Percentiles rank a stretch among this genome's conserved stretches.
phyloP scores from a whole-genome alignment of 2,888 invertebrate species.

The Halictus ligatus region DNA sequence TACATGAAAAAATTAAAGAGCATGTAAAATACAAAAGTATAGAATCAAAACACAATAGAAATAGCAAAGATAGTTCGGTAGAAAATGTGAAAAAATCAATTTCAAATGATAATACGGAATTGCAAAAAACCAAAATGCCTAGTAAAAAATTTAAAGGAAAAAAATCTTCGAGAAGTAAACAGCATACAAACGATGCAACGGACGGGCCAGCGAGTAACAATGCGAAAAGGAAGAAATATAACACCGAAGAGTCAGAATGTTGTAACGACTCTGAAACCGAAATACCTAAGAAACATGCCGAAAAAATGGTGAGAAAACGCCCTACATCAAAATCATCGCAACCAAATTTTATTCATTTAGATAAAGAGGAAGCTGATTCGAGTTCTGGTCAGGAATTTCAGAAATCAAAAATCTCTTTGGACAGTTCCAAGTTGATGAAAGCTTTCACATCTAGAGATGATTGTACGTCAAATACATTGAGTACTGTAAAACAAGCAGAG shows the following conservation, averaged over 20 bases:
- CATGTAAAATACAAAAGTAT: too few species aligned
- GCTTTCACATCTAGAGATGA: not conserved
- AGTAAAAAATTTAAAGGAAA: not conserved
- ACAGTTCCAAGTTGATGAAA: slow-evolving; percentile 23
- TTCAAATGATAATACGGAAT: not conserved
- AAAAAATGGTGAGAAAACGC: not conserved
- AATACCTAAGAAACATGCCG: not conserved
- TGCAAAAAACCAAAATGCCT: not conserved
- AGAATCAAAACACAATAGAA: not conserved
- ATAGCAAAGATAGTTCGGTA: not conserved
- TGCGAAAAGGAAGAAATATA: not conserved
- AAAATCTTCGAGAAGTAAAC: not conserved
- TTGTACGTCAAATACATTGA: slow-evolving; percentile 23
- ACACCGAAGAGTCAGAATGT: not conserved
- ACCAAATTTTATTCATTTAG: not conserved
- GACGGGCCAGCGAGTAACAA: not conserved
- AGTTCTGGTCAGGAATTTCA: slow-evolving; percentile 76
- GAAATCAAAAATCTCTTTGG: slow-evolving; percentile 35
- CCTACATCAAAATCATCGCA: not conserved
- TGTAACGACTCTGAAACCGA: not conserved
- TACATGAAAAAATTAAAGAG: not conserved
- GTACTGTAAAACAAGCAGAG: slow-evolving; percentile 30
- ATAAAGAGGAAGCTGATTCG: slow-evolving; percentile 53
- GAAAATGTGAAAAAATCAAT: not conserved
- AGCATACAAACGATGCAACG: not conserved